Evolutionary conservation across 2,113 vertebrate species (phyloP).

Genomic region (Cisticola juncidis): DNA sequence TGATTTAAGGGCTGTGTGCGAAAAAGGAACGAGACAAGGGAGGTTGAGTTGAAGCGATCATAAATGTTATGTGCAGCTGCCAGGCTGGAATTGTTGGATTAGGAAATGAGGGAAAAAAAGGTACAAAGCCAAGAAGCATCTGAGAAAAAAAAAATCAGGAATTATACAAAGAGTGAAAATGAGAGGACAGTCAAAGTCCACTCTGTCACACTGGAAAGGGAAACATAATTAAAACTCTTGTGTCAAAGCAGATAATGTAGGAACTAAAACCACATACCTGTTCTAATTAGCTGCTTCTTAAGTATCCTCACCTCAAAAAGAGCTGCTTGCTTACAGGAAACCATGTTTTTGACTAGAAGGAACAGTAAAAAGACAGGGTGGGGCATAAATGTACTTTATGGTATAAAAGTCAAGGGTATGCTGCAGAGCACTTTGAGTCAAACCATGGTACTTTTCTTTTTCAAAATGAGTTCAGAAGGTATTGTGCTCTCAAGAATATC

Average conservation of each 20-base stretch:
- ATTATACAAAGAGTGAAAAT: neutral
- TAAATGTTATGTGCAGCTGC: neutral
- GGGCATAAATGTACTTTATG: neutral
- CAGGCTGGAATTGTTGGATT: neutral
- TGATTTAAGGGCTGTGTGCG: neutral
- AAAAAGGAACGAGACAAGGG: neutral
- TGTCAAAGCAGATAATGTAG: neutral
- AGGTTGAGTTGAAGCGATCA: neutral
- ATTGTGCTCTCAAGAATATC: neutral
- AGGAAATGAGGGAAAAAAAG: neutral
- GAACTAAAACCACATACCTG: neutral
- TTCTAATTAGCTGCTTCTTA: neutral
- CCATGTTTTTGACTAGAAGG: conserved; percentile 10
- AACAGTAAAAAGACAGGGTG: conserved; percentile 34
- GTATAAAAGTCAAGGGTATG: neutral
- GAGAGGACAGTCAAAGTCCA: neutral
- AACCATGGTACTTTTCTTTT: neutral
- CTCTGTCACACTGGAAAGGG: neutral
- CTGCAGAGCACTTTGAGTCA: neutral
- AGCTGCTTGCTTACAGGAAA: conserved; percentile 51
- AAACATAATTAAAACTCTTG: neutral
- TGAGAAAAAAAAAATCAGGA: neutral
- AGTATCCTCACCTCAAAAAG: neutral
- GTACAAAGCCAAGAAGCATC: conserved; percentile 5
- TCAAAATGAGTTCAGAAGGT: neutral